Evolutionary conservation across 2,888 invertebrate species (phyloP).

Genomic region (Molorchus minor): DNA sequence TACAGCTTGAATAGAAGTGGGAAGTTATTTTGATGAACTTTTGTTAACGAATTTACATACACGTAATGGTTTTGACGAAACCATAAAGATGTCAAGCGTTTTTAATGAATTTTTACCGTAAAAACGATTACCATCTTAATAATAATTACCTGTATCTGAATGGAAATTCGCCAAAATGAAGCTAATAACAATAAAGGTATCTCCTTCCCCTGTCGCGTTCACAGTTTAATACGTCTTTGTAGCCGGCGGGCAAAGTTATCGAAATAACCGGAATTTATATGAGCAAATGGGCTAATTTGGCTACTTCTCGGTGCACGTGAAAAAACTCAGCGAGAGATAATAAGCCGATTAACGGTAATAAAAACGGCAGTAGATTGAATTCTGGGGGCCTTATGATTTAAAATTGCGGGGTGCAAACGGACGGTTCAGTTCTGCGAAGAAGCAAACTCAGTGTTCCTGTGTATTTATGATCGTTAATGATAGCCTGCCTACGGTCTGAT

Average conservation of each 20-base stretch:
- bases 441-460: conserved; percentile 50
- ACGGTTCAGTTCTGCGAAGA: conserved; percentile 47
- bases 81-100: too few relatives aligned
- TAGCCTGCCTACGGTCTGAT: conserved; percentile 60
- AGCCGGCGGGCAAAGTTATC: conserved; percentile 17
- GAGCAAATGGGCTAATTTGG: conserved; percentile 18
- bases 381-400: conserved; percentile 47
- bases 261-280: conserved; percentile 25
- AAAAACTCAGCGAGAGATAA: conserved; percentile 34
- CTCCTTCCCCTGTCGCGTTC: background rate
- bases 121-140: too few relatives aligned
- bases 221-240: conserved; percentile 13
- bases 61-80: too few relatives aligned
- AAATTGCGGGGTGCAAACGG: conserved; percentile 43
- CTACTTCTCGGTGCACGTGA: conserved; percentile 23
- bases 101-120: too few relatives aligned
- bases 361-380: conserved; percentile 47
- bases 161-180: too few relatives aligned
- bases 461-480: conserved; percentile 62
- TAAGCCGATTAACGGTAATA: conserved; percentile 46
- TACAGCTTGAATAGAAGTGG: too few relatives aligned
- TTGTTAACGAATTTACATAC: too few relatives aligned
- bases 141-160: too few relatives aligned
- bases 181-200: background rate
- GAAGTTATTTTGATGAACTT: too few relatives aligned